Base-by-base conservation (phyloP, 2,888 invertebrate genomes). In the Phragmatobia fuliginosa region DNA sequence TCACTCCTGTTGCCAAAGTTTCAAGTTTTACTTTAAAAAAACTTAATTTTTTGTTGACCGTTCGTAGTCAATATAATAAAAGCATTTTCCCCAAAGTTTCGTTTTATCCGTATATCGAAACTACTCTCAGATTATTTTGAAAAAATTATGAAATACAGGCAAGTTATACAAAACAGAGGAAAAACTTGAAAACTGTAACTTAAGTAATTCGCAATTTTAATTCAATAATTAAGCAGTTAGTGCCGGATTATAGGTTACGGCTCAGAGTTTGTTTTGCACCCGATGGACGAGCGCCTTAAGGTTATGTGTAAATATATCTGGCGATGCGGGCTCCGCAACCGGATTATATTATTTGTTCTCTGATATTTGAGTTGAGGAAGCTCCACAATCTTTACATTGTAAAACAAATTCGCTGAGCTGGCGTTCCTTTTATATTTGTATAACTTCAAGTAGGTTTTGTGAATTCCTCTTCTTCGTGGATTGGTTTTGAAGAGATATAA, bases 341-440 rank as follows among this genome's bases (percentile, higher is more conserved):
- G 77, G 78, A 75, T 85, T 79, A 84, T 69, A 63, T 65, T 82
- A 78, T 84, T 82, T 82, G 80, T 77, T 78, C 78, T 74, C 67
- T 76, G 68, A 78, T 81, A 79, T 84, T 83, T 81, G 81, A 79
- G 76, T 82, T 76, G 66, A 45, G 64, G 33, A 41, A 67, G 61
- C 67, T 67, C 73, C 70, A 68, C 82, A 74, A 82, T 81, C 74
- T 81, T 80, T 70, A 80, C 83, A 72, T 78, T 78, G 75, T 71
- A 61, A 65, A 79, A 65, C 73, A 75, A 71, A 74, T 66, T 70
- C 72, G 76, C 76, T 68, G 69, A 69, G 70, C 65, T 56, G 25
- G 71, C 72, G 70, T 59, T 77, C 80, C 74, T 80, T 78, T 75
- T 72, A 71, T 72, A 56, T 74, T 70, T 66, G 56, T 58, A 52